These are phyloP conservation scores for Calephelis nemesis DNA, from an alignment of 1,140 invertebrate genomes.

Conservation along the genomic window DNA sequence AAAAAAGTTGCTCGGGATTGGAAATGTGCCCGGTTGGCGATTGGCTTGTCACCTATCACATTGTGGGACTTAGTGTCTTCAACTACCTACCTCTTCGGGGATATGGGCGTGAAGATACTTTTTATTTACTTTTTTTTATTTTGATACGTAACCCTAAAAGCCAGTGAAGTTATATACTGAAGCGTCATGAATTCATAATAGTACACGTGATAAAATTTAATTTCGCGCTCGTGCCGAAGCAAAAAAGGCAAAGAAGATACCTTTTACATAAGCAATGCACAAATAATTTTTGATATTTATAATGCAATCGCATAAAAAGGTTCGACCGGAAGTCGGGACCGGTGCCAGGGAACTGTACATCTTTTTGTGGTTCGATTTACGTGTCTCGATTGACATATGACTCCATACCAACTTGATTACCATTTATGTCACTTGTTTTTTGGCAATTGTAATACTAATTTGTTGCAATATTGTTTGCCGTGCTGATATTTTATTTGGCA, in stretches of 20 bases:
- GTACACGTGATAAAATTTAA: slow-evolving; percentile 17
- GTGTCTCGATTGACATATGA: slow-evolving; percentile 37
- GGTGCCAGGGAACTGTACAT: slow-evolving; percentile 34
- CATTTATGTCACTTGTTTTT: background rate
- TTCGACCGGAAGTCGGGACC: slow-evolving; percentile 33
- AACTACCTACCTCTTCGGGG: too few species aligned
- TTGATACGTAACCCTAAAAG: background rate
- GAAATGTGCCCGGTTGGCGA: too few species aligned
- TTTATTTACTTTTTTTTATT: too few species aligned
- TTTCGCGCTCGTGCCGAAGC: slow-evolving; percentile 11
- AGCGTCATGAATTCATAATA: slow-evolving; percentile 6
- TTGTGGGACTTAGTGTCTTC: too few species aligned
- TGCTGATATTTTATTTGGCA: too few species aligned
- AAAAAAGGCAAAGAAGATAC: slow-evolving; percentile 9
- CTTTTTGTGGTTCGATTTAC: slow-evolving; percentile 36
- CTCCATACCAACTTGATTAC: background rate
- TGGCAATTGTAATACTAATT: background rate
- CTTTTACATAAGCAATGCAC: slow-evolving; percentile 1
- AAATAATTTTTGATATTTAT: slow-evolving; percentile 28
- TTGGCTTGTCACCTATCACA: too few species aligned
- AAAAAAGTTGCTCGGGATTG: too few species aligned
- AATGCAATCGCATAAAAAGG: slow-evolving; percentile 26
- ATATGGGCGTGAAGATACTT: too few species aligned
- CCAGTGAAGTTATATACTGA: background rate
- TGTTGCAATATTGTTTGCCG: too few species aligned